Conservation (phyloP, 2,888 invertebrate species). For the Allygus modestus region DNA sequence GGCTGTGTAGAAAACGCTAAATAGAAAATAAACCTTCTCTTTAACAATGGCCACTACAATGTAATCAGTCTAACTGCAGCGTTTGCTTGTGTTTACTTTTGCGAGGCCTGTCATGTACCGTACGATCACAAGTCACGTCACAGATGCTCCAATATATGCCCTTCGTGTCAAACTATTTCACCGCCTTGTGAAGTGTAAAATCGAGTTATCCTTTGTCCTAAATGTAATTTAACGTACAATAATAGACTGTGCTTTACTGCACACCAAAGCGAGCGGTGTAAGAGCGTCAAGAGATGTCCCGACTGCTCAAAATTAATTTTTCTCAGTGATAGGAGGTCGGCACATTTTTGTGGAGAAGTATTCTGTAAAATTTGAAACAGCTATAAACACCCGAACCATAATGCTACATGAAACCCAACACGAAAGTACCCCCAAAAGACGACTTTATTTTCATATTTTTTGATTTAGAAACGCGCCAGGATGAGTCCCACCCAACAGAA, state of each 20-base stretch:
- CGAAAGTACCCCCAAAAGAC: conserved; percentile 38
- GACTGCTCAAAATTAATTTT: conserved; percentile 49
- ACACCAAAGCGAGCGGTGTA: not conserved
- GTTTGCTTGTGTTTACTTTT: conserved; percentile 69
- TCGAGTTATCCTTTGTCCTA: not conserved
- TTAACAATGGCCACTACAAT: conserved; percentile 68
- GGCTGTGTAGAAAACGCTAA: not conserved
- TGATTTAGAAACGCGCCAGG: conserved; percentile 67
- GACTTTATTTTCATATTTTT: conserved; percentile 67
- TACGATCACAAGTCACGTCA: conserved; percentile 60
- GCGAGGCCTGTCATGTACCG: conserved; percentile 68
- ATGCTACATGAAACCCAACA: conserved; percentile 60
- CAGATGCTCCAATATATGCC: not conserved
- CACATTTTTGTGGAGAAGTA: conserved; percentile 62
- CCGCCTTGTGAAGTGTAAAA: conserved; percentile 1
- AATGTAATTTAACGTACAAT: conserved; percentile 3
- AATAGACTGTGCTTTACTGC: not conserved
- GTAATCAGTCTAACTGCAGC: conserved; percentile 69
- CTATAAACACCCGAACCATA: conserved; percentile 19
- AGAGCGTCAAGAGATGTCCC: conserved; percentile 33
- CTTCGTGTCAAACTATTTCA: conserved; percentile 12
- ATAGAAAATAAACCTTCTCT: conserved; percentile 67
- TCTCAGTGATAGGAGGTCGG: not conserved
- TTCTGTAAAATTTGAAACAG: conserved; percentile 63
- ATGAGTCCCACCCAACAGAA: not conserved